phyloP scores from a whole-genome alignment of 2,888 invertebrate species.

The Patella caerulea region DNA sequence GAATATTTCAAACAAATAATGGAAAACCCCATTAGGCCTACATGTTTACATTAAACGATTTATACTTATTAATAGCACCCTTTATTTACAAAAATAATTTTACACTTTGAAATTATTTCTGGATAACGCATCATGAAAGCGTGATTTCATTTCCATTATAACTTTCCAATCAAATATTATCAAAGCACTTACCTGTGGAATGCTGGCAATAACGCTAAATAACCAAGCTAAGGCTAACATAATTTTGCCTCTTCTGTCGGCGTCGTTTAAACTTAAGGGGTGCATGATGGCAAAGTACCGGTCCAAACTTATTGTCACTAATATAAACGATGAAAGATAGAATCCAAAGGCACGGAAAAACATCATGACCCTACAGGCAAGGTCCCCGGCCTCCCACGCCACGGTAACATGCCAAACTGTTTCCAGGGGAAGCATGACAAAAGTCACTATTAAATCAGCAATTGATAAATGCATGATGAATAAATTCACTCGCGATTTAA shows the following conservation, averaged over 20 bases:
- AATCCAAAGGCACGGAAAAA: slow-evolving; percentile 83
- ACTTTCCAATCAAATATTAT: no score
- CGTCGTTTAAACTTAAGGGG: slow-evolving; percentile 58
- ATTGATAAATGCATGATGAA: slow-evolving; percentile 84
- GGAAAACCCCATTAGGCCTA: no score
- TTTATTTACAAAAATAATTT: no score
- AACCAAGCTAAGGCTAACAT: slow-evolving; percentile 59
- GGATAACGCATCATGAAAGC: no score
- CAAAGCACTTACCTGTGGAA: slow-evolving; percentile 54
- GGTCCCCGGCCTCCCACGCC: slow-evolving; percentile 83
- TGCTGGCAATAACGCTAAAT: slow-evolving; percentile 54
- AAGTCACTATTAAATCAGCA: slow-evolving; percentile 87
- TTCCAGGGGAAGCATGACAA: slow-evolving; percentile 80
- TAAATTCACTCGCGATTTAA: slow-evolving; percentile 80
- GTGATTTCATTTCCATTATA: no score
- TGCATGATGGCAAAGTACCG: slow-evolving; percentile 62
- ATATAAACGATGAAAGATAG: slow-evolving; percentile 82
- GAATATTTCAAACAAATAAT: no score
- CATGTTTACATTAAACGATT: no score
- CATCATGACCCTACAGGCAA: slow-evolving; percentile 81
- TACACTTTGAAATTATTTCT: no score
- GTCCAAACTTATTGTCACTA: slow-evolving; percentile 80
- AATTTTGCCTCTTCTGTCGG: slow-evolving; percentile 54
- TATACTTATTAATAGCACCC: no score
- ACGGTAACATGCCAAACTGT: slow-evolving; percentile 83